Percentiles rank a stretch among this genome's conserved stretches.
Conservation (phyloP, 1,140 invertebrate species). For the Neelides sp. region DNA sequence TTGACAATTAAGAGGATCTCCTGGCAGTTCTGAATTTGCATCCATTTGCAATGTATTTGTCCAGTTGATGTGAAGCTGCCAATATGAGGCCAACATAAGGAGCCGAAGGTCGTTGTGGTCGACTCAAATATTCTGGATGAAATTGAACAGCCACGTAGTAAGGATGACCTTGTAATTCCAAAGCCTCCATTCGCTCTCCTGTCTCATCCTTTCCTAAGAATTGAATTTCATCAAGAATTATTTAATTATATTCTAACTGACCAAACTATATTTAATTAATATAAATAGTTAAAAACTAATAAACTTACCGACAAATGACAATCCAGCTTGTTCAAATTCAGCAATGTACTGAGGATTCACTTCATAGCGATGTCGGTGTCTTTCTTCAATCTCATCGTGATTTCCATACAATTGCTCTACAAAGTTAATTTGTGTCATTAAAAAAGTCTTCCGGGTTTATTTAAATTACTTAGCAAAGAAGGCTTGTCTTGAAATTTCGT, state of each 20-base stretch:
- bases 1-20: too few relatives aligned
- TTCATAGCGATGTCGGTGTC: slow-evolving; percentile 93
- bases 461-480: slow-evolving; percentile 55
- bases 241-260: not conserved
- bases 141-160: slow-evolving; percentile 95
- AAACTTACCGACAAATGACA: slow-evolving; percentile 76
- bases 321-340: slow-evolving; percentile 62
- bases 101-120: slow-evolving; percentile 84
- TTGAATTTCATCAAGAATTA: not conserved
- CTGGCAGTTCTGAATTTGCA: too few relatives aligned
- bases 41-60: too few relatives aligned
- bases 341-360: slow-evolving; percentile 80
- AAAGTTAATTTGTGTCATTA: slow-evolving; percentile 32
- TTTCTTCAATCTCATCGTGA: slow-evolving; percentile 70
- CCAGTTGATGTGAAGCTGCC: slow-evolving; percentile 62
- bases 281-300: slow-evolving; percentile 2
- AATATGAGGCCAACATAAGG: slow-evolving; percentile 90
- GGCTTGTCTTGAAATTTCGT: slow-evolving; percentile 59
- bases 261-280: not conserved
- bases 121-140: slow-evolving; percentile 59
- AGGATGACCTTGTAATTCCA: slow-evolving; percentile 58
- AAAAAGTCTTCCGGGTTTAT: not conserved
- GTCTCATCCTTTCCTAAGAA: slow-evolving; percentile 58
- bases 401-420: slow-evolving; percentile 72
- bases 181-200: slow-evolving; percentile 53